Evolutionary conservation across 2,888 invertebrate species (phyloP), one percentile per base, ranked within the genome.

Genomic region (Caradrina kadenii): DNA sequence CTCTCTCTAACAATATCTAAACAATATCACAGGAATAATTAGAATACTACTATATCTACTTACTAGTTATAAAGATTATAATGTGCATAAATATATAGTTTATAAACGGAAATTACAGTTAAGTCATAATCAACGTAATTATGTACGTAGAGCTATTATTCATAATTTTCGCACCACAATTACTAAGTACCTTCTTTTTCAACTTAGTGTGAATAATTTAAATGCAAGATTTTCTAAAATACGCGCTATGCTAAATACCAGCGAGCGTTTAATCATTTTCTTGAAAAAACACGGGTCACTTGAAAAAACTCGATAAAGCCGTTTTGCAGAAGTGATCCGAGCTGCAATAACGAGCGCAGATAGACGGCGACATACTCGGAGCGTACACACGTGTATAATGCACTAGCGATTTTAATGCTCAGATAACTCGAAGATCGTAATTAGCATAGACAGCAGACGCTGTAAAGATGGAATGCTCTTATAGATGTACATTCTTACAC

Each of bases 391-490:
- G 59, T 63, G 55, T 68, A 82, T 81, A 82, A 75, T 73, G 82
- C 80, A 80, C 70, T 68, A 39, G 70, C 72, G 83, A 78, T 78
- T 85, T 82, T 82, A 83, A 79, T 52, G 59, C 80, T 52, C 85
- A 83, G 85, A 87, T 81, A 86, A 86, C 85, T 69, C 67, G 59
- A 77, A 78, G 81, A 76, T 85, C 85, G 86, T 83, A 88, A 90
- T 90, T 89, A 89, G 87, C 86, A 76, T 77, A 83, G 84, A 78
- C 77, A 79, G 78, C 85, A 88, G 87, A 87, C 85, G 84, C 82
- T 84, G 79, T 84, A 80, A 83, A 81, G 73, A 78, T 82, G 78
- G 74, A 75, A 83, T 87, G 77, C 71, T 80, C 74, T 84, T 85
- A 86, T 84, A 87, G 79, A 86, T 86, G 79, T 79, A 80, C 81